These are phyloP conservation scores for Zaprionus ghesquierei DNA, from an alignment of 1,140 invertebrate genomes.

Conservation along the genomic window DNA sequence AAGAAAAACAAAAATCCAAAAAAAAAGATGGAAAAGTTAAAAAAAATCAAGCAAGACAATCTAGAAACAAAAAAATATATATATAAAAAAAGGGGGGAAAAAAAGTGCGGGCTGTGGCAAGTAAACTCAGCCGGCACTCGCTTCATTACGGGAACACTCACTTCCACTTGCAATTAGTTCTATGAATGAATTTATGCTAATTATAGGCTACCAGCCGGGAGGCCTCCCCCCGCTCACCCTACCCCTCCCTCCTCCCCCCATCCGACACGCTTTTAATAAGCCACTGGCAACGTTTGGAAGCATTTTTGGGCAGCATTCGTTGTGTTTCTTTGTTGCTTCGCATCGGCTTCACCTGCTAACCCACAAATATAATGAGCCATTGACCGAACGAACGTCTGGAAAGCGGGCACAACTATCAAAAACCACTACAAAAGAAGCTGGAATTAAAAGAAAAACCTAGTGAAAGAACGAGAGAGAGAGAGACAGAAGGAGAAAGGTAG, in stretches of 20 bases:
- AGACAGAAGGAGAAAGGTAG: background rate
- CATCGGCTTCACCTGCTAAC: constrained; percentile 72
- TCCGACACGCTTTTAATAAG: constrained; percentile 77
- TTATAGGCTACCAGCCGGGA: constrained; percentile 48
- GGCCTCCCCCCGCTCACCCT: constrained; percentile 1
- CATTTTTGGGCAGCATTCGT: constrained; percentile 33
- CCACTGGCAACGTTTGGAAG: constrained; percentile 30
- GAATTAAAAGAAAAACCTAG: constrained; percentile 29
- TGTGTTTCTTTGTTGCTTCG: constrained; percentile 40
- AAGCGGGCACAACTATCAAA: constrained; percentile 12
- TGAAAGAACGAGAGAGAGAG: constrained; percentile 1
- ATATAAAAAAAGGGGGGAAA: constrained; percentile 8
- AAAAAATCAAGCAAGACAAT: constrained; percentile 1
- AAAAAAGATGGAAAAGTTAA: background rate
- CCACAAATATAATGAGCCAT: constrained; percentile 78
- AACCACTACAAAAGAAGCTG: constrained; percentile 35
- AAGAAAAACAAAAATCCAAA: constrained; percentile 17
- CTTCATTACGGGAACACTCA: constrained; percentile 69
- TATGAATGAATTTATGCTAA: constrained; percentile 80
- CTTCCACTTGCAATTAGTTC: constrained; percentile 77
- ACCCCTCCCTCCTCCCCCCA: constrained; percentile 8
- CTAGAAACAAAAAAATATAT: background rate
- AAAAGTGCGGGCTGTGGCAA: constrained; percentile 37
- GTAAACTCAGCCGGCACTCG: constrained; percentile 36
- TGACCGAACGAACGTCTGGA: constrained; percentile 52